Base-by-base conservation (phyloP, 2,113 vertebrate species). In the Drymodes brunneopygia region DNA sequence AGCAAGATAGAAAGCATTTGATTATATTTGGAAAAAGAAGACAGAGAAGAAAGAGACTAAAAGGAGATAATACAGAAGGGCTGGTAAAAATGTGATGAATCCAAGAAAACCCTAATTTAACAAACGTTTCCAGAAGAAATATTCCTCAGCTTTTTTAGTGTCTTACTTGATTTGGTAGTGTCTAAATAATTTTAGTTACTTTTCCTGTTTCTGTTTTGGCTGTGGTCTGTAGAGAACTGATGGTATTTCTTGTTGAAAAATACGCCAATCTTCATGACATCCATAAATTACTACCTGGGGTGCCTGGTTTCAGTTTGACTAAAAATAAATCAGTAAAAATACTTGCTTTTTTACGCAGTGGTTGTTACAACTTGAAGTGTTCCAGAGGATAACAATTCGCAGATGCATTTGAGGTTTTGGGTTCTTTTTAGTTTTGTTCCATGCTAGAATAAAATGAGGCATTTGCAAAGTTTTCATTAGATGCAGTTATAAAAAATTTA, bases 281-380 rank as follows among this genome's bases (percentile, higher is more conserved):
- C 92, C 88, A 90, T 90, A 95, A 96, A 96, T 95, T 94, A 86
- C 90, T 95, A 88, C 90, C 82, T 95, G 94, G 79, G 29, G 51
- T 94, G 75, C 33, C 74, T 96, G 92, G 89, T 85, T 91, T 94
- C 94, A 90, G 12, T 88, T 86, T 71, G 40, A 40, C 94, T 96
- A 96, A 96, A 95, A 95, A 96, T 92, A 96, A 86, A 35, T 73
- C 24, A 42, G 71, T 90, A 94, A 90, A 95, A 97, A 88, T 90
- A 91, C 85, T 95, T 81, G 45, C 36, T 62, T 75, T 92, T 93
- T 92, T 62, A 18, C 40, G n/a, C 28, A 51, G 79, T 83, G 85
- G 70, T 90, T 90, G 64, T 86, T 88, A 83, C 27, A 77, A 77
- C 71, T 94, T 86, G 42, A 77, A 72, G 64, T 70, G 22, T 90